Percentiles rank a stretch among this genome's conserved stretches.
Evolutionary conservation across 1,140 invertebrate genomes (phyloP).

Genomic region (Drosophila rhopaloa): DNA sequence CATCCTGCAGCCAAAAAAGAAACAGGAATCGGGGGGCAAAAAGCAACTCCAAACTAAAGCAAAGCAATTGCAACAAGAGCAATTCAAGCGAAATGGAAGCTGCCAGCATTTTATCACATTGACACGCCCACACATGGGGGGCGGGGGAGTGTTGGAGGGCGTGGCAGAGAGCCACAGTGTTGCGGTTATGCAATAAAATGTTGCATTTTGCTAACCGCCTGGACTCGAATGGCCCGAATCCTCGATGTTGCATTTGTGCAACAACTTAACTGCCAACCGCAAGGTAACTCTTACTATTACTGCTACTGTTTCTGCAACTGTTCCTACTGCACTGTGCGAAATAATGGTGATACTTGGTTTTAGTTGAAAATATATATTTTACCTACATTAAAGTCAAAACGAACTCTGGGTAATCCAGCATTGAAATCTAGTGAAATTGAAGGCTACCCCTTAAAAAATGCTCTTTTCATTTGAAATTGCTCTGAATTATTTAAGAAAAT

Average conservation of each 20-base stretch:
- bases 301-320: slow-evolving; percentile 23
- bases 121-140: slow-evolving; percentile 6
- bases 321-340: slow-evolving; percentile 13
- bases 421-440: too few species aligned
- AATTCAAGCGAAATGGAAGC: slow-evolving; percentile 33
- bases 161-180: slow-evolving; percentile 38
- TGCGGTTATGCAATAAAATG: slow-evolving; percentile 72
- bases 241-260: slow-evolving; percentile 53
- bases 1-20: slow-evolving; percentile 25
- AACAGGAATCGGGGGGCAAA: neutral
- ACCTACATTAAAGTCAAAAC: too few species aligned
- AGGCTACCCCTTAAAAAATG: too few species aligned
- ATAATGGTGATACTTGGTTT: neutral
- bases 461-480: too few species aligned
- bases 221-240: neutral
- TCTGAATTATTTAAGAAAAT: too few species aligned
- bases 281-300: slow-evolving; percentile 33
- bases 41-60: neutral
- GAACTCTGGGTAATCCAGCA: too few species aligned
- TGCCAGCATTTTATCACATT: slow-evolving; percentile 62
- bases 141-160: neutral
- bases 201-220: slow-evolving; percentile 55
- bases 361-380: neutral
- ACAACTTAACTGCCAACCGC: slow-evolving; percentile 65
- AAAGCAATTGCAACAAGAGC: slow-evolving; percentile 16